Evolutionary conservation across 2,888 invertebrate species (phyloP).

Genomic region (Mesodorylaimus sp.): DNA sequence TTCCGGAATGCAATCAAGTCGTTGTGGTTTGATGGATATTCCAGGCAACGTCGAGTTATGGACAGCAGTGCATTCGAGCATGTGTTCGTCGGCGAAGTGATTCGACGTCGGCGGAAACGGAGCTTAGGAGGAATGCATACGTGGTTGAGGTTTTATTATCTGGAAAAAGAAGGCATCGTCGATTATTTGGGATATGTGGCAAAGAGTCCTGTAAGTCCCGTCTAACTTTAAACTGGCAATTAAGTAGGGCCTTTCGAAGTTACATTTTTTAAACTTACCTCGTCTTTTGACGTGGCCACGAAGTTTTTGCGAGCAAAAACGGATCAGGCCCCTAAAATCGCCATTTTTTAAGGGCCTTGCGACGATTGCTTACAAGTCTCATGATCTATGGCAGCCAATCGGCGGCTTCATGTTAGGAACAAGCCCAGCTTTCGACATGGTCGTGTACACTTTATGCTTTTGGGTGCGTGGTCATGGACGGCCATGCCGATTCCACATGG

Average conservation of each 20-base stretch:
- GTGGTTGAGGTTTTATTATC: slow-evolving; percentile 62
- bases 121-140: slow-evolving; percentile 63
- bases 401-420: slow-evolving; percentile 19
- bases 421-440: slow-evolving; percentile 71
- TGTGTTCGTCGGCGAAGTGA: slow-evolving; percentile 64
- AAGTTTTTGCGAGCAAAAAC: too few species aligned
- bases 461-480: slow-evolving; percentile 49
- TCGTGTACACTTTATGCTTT: slow-evolving; percentile 66
- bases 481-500: slow-evolving; percentile 35
- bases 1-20: slow-evolving; percentile 30
- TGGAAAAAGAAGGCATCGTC: slow-evolving; percentile 40
- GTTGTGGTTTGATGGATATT: slow-evolving; percentile 50
- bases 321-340: too few species aligned
- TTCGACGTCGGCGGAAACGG: neutral
- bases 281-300: too few species aligned
- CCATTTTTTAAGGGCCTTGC: slow-evolving; percentile 12
- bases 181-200: slow-evolving; percentile 14
- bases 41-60: slow-evolving; percentile 47
- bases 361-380: slow-evolving; percentile 19
- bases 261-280: too few species aligned
- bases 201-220: slow-evolving; percentile 11
- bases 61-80: slow-evolving; percentile 84
- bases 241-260: too few species aligned
- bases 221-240: too few species aligned
- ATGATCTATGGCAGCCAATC: slow-evolving; percentile 16